phyloP scores from a whole-genome alignment of 1,140 invertebrate species.

The Palaemon carinicauda region DNA sequence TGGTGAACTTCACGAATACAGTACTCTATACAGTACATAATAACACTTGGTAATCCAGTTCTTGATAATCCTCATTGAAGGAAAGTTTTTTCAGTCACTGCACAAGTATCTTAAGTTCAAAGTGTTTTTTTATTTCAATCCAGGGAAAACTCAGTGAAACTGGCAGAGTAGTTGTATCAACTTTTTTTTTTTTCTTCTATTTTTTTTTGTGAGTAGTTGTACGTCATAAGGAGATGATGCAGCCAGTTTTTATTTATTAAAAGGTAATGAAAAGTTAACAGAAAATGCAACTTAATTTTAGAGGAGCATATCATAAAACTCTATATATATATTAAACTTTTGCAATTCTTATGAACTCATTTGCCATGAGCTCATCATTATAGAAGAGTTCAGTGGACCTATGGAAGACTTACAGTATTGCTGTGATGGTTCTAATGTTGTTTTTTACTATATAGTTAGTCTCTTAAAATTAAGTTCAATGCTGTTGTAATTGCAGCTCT shows the following conservation, averaged over 20 bases:
- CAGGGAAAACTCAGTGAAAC: constrained; percentile 31
- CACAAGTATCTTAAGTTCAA: constrained; percentile 44
- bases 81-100: constrained; percentile 40
- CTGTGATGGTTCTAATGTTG: neutral
- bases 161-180: neutral
- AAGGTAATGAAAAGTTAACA: constrained; percentile 30
- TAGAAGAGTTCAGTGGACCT: constrained; percentile 25
- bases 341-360: constrained; percentile 41
- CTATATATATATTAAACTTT: constrained; percentile 10
- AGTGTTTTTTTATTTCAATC: constrained; percentile 32
- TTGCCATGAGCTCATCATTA: constrained; percentile 38
- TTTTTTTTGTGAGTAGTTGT: neutral
- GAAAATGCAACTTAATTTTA: constrained; percentile 22
- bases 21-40: too few relatives aligned
- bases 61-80: constrained; percentile 4
- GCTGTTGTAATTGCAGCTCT: too few relatives aligned
- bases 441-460: too few relatives aligned
- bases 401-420: constrained; percentile 16
- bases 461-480: too few relatives aligned
- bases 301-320: constrained; percentile 40
- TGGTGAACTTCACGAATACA: neutral
- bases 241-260: constrained; percentile 17
- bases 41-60: neutral
- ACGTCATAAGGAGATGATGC: neutral
- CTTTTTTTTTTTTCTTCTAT: neutral